A percentile compares a stretch with the other conserved stretches of the same genome.
Evolutionary conservation across 2,888 invertebrate species (phyloP).

Genomic region (Heliconius aoede): DNA sequence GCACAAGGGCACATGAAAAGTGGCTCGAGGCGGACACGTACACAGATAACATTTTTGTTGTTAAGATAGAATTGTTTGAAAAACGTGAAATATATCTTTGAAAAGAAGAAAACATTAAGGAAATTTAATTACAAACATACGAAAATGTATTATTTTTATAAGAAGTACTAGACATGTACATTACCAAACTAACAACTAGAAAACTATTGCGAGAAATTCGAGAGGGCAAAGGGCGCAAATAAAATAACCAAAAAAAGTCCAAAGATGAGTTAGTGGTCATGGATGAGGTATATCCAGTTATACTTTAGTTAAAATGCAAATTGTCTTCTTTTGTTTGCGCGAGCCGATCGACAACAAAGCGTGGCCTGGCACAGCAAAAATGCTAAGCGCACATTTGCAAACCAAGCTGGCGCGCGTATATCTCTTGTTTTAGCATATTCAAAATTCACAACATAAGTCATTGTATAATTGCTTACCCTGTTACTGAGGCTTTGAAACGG

Average conservation of each 20-base stretch:
- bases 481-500: slow-evolving; percentile 18
- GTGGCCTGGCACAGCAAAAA: slow-evolving; percentile 62
- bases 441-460: slow-evolving; percentile 42
- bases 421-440: slow-evolving; percentile 57
- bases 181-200: background rate
- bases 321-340: slow-evolving; percentile 76
- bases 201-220: background rate
- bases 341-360: slow-evolving; percentile 62
- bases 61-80: background rate
- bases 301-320: slow-evolving; percentile 81
- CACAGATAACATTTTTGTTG: slow-evolving; percentile 14
- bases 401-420: slow-evolving; percentile 59
- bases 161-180: background rate
- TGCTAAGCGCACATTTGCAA: slow-evolving; percentile 75
- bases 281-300: slow-evolving; percentile 71
- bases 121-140: background rate
- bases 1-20: background rate
- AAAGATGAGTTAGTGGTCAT: slow-evolving; percentile 51
- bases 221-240: background rate
- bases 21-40: slow-evolving; percentile 19
- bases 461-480: slow-evolving; percentile 36
- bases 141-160: background rate
- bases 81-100: background rate
- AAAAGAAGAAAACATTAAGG: background rate
- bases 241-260: slow-evolving; percentile 7